Percentiles rank a stretch among this genome's conserved stretches.
Evolutionary conservation across 37 sponge, comb jelly and placozoan species (phyloP).

Genomic region (Ephydatia muelleri): DNA sequence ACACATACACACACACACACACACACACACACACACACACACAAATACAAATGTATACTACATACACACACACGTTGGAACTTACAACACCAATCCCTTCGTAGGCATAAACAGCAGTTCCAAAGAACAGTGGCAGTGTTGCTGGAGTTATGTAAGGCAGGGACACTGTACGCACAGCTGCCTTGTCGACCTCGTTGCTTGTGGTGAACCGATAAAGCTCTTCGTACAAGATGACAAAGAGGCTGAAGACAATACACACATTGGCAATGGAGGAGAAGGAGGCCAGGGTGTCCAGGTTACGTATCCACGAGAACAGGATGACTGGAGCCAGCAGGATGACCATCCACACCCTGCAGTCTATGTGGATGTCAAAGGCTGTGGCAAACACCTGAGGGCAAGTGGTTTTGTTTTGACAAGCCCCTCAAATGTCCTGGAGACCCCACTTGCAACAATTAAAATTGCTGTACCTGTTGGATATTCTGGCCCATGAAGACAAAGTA

Average conservation of each 20-base stretch:
- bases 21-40: conserved; percentile 9
- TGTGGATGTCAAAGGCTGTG: conserved; percentile 17
- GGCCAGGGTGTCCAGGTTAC: conserved; percentile 80
- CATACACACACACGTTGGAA: too few relatives aligned
- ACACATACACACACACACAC: too few relatives aligned
- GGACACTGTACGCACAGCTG: background rate
- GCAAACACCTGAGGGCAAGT: conserved; percentile 31
- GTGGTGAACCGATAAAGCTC: conserved; percentile 37
- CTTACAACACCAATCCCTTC: conserved; percentile 93
- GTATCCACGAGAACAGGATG: conserved; percentile 75
- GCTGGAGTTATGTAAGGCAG: conserved; percentile 2
- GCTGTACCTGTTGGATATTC: conserved; percentile 69
- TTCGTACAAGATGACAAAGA: conserved; percentile 40
- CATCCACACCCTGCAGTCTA: conserved; percentile 37
- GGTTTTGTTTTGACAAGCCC: too few relatives aligned
- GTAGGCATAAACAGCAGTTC: conserved; percentile 80
- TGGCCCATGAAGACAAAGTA: conserved; percentile 87
- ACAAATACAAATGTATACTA: background rate
- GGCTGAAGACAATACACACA: conserved; percentile 67
- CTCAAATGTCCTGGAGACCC: too few relatives aligned
- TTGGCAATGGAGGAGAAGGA: conserved; percentile 85
- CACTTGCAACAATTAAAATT: too few relatives aligned
- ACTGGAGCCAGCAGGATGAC: conserved; percentile 57
- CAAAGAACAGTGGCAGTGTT: conserved; percentile 81
- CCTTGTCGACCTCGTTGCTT: conserved; percentile 1